These are phyloP conservation scores for Bryconaethiops microstoma DNA, from an alignment of 2,797 vertebrate species.

Conservation along the genomic window DNA sequence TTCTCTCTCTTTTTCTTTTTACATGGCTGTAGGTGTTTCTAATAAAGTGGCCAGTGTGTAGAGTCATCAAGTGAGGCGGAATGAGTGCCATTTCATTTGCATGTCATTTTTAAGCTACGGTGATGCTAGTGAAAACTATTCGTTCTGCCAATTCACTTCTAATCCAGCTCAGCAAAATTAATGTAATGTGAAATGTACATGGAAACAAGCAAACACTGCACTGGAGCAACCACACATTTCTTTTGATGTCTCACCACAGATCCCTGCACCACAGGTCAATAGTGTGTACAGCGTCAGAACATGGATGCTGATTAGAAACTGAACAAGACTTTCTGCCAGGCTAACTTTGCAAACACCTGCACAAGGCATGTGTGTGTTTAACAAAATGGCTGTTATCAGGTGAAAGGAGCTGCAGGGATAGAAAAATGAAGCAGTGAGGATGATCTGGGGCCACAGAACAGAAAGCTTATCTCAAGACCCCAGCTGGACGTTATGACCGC, in stretches of 20 bases:
- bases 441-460: neutral
- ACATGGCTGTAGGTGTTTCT: too few relatives aligned
- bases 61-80: neutral
- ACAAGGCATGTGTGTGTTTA: neutral
- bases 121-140: neutral
- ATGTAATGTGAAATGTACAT: neutral
- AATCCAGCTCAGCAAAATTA: neutral
- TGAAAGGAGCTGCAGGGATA: neutral
- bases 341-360: neutral
- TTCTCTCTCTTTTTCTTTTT: too few relatives aligned
- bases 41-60: neutral
- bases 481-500: neutral
- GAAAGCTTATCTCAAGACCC: conserved; percentile 13
- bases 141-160: neutral
- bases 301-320: neutral
- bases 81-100: neutral
- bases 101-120: neutral
- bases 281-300: neutral
- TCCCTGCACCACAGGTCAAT: neutral
- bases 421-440: conserved; percentile 1
- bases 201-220: neutral
- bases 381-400: neutral
- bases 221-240: neutral
- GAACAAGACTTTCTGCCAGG: neutral
- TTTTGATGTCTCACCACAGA: neutral